Evolutionary conservation across 2,113 vertebrate species (phyloP), one percentile per base, ranked within the genome.

Genomic region (Ibidorhyncha struthersii): DNA sequence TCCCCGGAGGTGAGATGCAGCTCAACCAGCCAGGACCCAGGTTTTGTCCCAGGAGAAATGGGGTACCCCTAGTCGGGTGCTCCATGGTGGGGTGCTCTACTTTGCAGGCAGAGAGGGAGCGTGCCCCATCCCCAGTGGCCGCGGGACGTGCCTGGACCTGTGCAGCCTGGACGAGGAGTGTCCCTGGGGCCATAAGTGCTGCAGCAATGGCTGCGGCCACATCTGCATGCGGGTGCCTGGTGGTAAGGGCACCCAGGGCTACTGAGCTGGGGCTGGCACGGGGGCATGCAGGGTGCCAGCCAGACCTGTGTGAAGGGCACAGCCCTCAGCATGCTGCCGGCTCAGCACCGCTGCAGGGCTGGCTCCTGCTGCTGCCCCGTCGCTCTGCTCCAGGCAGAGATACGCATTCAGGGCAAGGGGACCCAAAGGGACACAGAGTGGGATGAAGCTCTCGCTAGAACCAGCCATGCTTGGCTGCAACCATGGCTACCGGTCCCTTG

Each of bases 351-450:
- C 53, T 2, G 0, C 53, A 25, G 58, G 27, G 34, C 32, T 2
- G 0, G 56, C 19, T 62, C 43, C 82, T 27, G 4, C 66, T 63
- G 66, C 58, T 50, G 41, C n/a, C 30, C 50, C 30, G 30, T 36
- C 3, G 0, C 79, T 56, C 61, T 70, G 70, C 50, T 85, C 40
- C 76, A 16, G 6, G 58, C 58, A 90, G 47, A 17, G 10, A 36
- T 8, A 8, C 1, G 4, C 55, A 41, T 55, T 29, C 2, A 9
- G 41, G 21, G 14, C 0, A 0, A 13, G 55, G 50, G 61, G 18
- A 66, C 41, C 26, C 16, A 2, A 43, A 65, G n/a, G 43, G 62
- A 55, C 14, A 0, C 0, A 0, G 55, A 49, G 50, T 0, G 1
- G 55, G 32, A 41, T 9, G 50, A 82, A 86, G 30, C 26, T 79